These are phyloP conservation scores for Prosapia bicincta DNA, from an alignment of 2,888 invertebrate genomes.

Conservation along the genomic window DNA sequence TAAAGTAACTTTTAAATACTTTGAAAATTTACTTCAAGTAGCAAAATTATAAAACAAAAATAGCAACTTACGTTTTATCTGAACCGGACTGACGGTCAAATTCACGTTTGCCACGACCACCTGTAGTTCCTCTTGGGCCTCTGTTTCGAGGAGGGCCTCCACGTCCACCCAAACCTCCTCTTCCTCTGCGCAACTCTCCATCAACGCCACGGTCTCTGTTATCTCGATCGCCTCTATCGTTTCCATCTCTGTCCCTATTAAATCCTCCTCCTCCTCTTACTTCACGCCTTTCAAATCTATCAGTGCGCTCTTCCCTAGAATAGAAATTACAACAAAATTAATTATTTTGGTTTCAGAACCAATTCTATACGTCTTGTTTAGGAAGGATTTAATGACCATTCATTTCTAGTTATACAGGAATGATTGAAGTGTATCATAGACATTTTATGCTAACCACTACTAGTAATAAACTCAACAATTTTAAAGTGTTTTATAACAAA, in stretches of 20 bases:
- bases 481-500: too few species aligned
- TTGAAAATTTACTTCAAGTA: not conserved
- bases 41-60: not conserved
- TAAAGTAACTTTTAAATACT: not conserved
- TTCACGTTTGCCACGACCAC: conserved; percentile 66
- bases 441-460: too few species aligned
- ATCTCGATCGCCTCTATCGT: conserved; percentile 17
- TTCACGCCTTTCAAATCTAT: conserved; percentile 24
- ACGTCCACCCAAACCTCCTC: conserved; percentile 33
- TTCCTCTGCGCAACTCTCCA: conserved; percentile 26
- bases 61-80: conserved; percentile 65
- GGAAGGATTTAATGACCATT: too few species aligned
- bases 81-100: conserved; percentile 94
- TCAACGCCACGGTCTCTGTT: conserved; percentile 19
- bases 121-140: conserved; percentile 47
- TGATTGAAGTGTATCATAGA: too few species aligned
- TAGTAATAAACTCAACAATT: too few species aligned
- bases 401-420: too few species aligned
- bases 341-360: too few species aligned
- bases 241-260: conserved; percentile 24
- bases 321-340: too few species aligned
- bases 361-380: too few species aligned
- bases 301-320: conserved; percentile 33
- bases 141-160: conserved; percentile 30
- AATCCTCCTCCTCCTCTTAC: not conserved